Base-by-base conservation (phyloP, 1,140 invertebrate genomes). In the Brachionus asplanchnoidis region DNA sequence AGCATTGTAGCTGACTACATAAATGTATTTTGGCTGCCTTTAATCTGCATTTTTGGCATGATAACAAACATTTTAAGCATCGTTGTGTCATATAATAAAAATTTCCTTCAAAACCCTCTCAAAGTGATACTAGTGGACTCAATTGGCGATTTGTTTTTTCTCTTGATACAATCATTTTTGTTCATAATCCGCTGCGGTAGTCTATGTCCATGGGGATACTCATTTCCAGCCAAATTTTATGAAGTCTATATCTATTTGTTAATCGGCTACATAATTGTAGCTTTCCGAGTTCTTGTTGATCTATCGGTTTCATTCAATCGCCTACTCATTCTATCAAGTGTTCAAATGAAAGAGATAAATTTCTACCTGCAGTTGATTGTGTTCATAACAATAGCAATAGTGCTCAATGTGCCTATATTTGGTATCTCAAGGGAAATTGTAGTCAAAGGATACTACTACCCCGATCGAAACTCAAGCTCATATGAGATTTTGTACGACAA, bases 181-280 rank as follows among this genome's bases (percentile, higher is more conserved):
- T 23, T 77, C 9, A 77, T 77, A 5, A 77, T 77, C 9, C 73
- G 73, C 0, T 77, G 73, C 50, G 73, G 73, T 7, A 50, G 42
- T 32, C 20, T 77, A 14, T 77, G 73, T 50, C 73, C 73, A 77
- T 77, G 44, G 40, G 73, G 44, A 12, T 50, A 77, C 46, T 23
- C 42, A 7, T 77, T 28, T 77, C 9, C 23, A 26, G 40, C 73
- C 11, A 77, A 77, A 50, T 50, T 77, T 12, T 77, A 50, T 44
- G 73, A 77, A 50, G 46, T 77, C 23, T 77, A 77, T 28, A n/a
- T 77, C 23, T 77, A 77, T 77, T 28, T 77, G 46, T 50, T 77
- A 26, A 23, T 32, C 32, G 73, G 73, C 46, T 77, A 77, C 46
- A 46, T 77, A 11, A 53, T 77, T 5, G 44, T 77, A 28, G 42